Evolutionary conservation across 2,888 invertebrate genomes (phyloP).

Genomic region (Drosophila mulleri): DNA sequence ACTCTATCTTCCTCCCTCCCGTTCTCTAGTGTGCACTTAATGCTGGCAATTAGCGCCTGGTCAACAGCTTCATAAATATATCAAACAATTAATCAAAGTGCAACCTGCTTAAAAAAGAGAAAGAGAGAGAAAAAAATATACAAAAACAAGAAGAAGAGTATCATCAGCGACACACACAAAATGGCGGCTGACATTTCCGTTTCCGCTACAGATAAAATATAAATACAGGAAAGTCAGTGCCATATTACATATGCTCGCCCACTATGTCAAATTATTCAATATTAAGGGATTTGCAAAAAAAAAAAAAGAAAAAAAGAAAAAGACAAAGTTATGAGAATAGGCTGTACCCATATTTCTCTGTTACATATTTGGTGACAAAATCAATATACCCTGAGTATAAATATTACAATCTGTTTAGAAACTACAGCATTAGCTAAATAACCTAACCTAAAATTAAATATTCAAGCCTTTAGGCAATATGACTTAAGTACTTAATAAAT

Average conservation of each 20-base stretch:
- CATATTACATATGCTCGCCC: background rate
- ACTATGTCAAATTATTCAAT: slow-evolving; percentile 8
- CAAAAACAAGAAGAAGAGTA: background rate
- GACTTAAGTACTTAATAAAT: background rate
- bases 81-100: slow-evolving; percentile 57
- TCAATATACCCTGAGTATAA: background rate
- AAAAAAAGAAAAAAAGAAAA: too few relatives aligned
- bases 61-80: slow-evolving; percentile 58
- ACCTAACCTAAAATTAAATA: background rate
- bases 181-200: slow-evolving; percentile 65
- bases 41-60: slow-evolving; percentile 53
- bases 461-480: background rate
- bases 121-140: background rate
- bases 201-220: slow-evolving; percentile 31
- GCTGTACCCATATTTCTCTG: too few relatives aligned
- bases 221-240: background rate
- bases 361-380: too few relatives aligned
- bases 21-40: slow-evolving; percentile 19
- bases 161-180: slow-evolving; percentile 29
- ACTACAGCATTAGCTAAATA: background rate
- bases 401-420: background rate
- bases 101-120: slow-evolving; percentile 7
- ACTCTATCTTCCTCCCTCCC: background rate
- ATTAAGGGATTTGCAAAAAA: background rate
- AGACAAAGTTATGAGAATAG: too few relatives aligned